Percentiles rank a stretch among this genome's conserved stretches.
phyloP scores from a whole-genome alignment of 2,113 vertebrate species.

The Mungos mungo region DNA sequence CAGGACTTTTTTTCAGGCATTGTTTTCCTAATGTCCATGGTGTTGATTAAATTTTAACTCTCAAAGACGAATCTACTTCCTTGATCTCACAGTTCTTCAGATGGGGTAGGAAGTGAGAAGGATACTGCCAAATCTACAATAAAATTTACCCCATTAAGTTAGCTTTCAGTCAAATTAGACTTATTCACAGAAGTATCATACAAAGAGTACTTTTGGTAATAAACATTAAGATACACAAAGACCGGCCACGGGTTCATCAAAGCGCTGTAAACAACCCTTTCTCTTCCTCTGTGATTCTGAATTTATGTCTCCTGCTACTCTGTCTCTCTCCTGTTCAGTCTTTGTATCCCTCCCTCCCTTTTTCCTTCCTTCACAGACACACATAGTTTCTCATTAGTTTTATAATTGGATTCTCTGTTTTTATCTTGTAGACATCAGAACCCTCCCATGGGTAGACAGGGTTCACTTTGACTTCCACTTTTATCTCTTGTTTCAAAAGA shows the following conservation, averaged over 20 bases:
- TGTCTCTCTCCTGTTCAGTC: background rate
- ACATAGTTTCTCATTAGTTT: background rate
- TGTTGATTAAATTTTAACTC: background rate
- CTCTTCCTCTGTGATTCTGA: background rate
- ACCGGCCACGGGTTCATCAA: background rate
- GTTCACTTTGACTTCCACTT: background rate
- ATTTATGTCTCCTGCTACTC: background rate
- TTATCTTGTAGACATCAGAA: background rate
- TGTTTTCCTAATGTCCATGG: background rate
- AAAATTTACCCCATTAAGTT: background rate
- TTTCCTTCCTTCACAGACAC: background rate
- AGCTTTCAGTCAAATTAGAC: background rate
- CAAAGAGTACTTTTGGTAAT: background rate
- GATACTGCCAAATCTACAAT: background rate
- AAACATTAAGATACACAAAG: background rate
- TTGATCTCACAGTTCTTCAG: background rate
- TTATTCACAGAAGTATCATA: background rate
- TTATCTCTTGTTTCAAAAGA: conserved; percentile 46
- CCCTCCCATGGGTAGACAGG: background rate
- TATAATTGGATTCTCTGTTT: background rate
- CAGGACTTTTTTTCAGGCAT: background rate
- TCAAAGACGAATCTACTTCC: background rate
- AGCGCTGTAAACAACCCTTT: background rate
- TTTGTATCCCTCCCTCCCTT: background rate
- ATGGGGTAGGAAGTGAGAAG: background rate